Percentiles rank a stretch among this genome's conserved stretches.
Conservation (phyloP, 2,797 vertebrate genomes). For the Heliangelus exortis region DNA sequence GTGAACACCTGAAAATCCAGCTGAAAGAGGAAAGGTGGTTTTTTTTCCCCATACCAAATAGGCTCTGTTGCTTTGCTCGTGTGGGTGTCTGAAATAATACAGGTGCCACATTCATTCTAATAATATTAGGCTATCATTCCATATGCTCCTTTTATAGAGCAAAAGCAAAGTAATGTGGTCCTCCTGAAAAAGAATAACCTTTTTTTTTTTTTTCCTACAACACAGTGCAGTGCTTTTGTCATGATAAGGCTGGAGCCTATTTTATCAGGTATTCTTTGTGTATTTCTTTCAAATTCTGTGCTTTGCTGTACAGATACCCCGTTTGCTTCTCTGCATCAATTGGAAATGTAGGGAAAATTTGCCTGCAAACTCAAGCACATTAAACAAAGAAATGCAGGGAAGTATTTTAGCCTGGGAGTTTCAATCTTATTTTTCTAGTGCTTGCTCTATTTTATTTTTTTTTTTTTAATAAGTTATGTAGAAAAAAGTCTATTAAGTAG, state of each 20-base stretch:
- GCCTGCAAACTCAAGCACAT: background rate
- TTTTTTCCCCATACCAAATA: background rate
- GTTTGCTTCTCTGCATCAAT: background rate
- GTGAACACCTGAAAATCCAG: accelerated
- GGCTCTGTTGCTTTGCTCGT: background rate
- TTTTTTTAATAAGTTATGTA: background rate
- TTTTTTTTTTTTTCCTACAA: background rate
- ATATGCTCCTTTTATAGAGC: background rate
- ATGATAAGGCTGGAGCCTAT: background rate
- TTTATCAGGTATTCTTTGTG: background rate
- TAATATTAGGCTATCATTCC: background rate
- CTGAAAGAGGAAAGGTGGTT: background rate
- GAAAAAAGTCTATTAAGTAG: background rate
- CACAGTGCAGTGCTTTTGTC: background rate
- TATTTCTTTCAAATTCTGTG: background rate
- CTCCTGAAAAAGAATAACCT: background rate
- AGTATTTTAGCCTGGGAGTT: background rate
- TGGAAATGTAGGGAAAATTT: background rate
- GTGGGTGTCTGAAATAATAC: background rate
- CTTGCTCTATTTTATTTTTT: background rate
- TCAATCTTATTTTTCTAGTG: background rate
- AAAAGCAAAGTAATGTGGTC: background rate
- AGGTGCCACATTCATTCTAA: background rate
- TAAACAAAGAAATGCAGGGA: background rate
- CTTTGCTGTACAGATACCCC: background rate